A percentile compares a stretch with the other conserved stretches of the same genome.
These are phyloP conservation scores for Aviceda subcristata DNA, from an alignment of 2,113 vertebrate genomes.

Conservation along the genomic window DNA sequence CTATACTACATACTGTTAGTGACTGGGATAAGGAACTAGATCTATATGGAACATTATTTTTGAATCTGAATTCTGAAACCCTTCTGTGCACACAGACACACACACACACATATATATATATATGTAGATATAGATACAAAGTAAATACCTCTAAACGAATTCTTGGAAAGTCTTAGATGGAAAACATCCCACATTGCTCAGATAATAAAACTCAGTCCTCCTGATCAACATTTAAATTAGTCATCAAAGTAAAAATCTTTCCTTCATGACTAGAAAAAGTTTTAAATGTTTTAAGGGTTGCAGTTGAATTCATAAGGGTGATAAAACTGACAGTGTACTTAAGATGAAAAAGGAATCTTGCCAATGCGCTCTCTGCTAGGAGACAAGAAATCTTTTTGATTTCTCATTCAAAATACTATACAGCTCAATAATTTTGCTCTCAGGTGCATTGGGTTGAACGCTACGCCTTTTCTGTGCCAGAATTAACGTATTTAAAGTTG, in stretches of 20 bases:
- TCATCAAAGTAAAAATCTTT: neutral
- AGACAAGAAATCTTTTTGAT: slow-evolving; percentile 22
- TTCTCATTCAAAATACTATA: slow-evolving; percentile 1
- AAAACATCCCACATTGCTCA: neutral
- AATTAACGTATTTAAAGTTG: neutral
- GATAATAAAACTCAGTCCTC: neutral
- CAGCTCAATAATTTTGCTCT: neutral
- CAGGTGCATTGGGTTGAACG: neutral
- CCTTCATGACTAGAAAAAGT: neutral
- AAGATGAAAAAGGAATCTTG: neutral
- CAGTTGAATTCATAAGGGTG: neutral
- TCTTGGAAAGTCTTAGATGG: neutral
- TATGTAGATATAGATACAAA: neutral
- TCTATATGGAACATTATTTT: neutral
- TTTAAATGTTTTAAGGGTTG: neutral
- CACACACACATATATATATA: neutral
- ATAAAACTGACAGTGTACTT: slow-evolving; percentile 24
- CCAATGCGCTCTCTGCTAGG: neutral
- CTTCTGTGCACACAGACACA: neutral
- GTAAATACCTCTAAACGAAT: neutral
- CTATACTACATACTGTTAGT: neutral
- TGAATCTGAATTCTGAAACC: neutral
- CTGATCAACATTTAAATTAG: neutral
- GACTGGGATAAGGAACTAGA: neutral
- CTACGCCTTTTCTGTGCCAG: neutral